Percentiles rank a stretch among this genome's conserved stretches.
These are phyloP conservation scores for Scolopax bukidnonensis DNA, from an alignment of 2,797 vertebrate genomes.

Conservation along the genomic window DNA sequence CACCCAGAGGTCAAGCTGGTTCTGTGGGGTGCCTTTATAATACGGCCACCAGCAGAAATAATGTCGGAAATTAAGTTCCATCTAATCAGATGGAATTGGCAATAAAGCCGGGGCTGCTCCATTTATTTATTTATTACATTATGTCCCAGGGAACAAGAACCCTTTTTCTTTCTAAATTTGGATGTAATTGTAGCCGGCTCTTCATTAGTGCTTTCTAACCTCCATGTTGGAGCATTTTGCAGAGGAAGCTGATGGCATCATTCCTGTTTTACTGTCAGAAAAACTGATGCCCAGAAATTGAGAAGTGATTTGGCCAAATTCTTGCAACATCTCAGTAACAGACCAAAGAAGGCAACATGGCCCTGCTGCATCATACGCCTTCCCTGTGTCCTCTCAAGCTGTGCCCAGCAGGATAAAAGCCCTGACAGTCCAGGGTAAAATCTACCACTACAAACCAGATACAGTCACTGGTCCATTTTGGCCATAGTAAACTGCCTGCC, in stretches of 20 bases:
- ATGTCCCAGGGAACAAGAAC: conserved; percentile 32
- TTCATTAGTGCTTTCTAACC: conserved; percentile 42
- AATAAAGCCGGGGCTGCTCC: not conserved
- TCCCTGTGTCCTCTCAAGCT: fast-evolving
- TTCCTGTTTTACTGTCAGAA: conserved; percentile 6
- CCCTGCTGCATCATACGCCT: not conserved
- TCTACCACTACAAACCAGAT: not conserved
- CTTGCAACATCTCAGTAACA: not conserved
- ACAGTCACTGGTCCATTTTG: not conserved
- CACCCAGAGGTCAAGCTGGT: conserved; percentile 34
- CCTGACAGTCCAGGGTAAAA: not conserved
- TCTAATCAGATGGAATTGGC: conserved; percentile 54
- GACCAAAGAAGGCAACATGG: not conserved
- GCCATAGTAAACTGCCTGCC: not conserved
- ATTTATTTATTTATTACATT: conserved; percentile 61
- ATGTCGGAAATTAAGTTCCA: conserved; percentile 19
- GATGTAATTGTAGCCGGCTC: conserved; percentile 19
- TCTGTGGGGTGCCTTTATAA: conserved; percentile 34
- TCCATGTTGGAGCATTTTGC: not conserved
- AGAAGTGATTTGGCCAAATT: not conserved
- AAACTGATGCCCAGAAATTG: not conserved
- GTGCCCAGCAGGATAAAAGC: not conserved
- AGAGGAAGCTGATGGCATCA: not conserved
- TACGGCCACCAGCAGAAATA: not conserved
- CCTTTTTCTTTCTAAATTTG: conserved; percentile 54